Conservation (phyloP, 2,797 vertebrate species). For the Gila robusta region DNA sequence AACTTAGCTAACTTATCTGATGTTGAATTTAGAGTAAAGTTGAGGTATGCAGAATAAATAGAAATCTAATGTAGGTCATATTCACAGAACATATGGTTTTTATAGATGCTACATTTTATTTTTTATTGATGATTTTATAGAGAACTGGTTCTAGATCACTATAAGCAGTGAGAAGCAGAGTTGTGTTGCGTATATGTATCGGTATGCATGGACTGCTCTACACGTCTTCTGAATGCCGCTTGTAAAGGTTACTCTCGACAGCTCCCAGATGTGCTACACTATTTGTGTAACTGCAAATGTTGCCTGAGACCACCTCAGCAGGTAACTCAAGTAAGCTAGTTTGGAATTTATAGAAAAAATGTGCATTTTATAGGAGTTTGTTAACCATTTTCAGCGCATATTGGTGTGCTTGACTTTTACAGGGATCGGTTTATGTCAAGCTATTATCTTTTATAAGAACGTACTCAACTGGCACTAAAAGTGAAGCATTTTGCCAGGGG, state of each 20-base stretch:
- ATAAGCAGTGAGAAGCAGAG: not conserved
- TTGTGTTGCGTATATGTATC: constrained; percentile 30
- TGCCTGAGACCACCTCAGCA: constrained; percentile 53
- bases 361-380: constrained; percentile 42
- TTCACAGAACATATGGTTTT: not conserved
- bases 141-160: not conserved
- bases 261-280: constrained; percentile 60
- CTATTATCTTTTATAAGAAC: constrained; percentile 54
- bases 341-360: constrained; percentile 52
- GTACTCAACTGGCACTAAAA: constrained; percentile 19
- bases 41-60: not conserved
- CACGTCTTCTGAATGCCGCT: constrained; percentile 30
- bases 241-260: constrained; percentile 63
- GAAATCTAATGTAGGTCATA: not conserved
- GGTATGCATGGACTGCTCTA: constrained; percentile 50
- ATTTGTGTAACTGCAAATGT: constrained; percentile 56
- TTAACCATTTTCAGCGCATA: constrained; percentile 40
- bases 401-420: constrained; percentile 49
- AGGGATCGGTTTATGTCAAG: constrained; percentile 23
- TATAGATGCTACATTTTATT: not conserved
- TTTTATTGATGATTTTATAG: constrained; percentile 7
- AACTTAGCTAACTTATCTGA: not conserved
- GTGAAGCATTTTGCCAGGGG: not conserved
- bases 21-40: not conserved
- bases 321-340: constrained; percentile 47